Evolutionary conservation across 2,113 vertebrate genomes (phyloP).

Genomic region (Microtus montanus): DNA sequence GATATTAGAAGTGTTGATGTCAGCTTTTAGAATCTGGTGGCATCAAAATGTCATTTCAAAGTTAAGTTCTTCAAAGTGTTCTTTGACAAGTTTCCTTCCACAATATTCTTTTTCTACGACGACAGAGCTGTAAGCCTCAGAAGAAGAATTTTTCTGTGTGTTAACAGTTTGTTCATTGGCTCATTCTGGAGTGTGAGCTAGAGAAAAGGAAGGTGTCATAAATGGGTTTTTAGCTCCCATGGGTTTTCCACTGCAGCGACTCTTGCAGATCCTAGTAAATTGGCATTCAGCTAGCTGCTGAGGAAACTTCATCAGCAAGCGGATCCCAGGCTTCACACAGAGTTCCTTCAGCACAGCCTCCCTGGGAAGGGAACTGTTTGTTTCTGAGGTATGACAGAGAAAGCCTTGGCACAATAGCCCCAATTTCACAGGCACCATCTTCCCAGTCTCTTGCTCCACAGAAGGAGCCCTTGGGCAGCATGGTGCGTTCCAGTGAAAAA

Average conservation of each 20-base stretch:
- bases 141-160: constrained; percentile 46
- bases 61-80: constrained; percentile 59
- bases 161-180: constrained; percentile 63
- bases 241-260: constrained; percentile 13
- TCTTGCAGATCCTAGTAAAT: constrained; percentile 15
- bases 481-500: neutral
- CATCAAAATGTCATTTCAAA: constrained; percentile 66
- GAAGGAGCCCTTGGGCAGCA: neutral
- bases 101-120: constrained; percentile 30
- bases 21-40: constrained; percentile 63
- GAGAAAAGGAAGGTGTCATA: neutral
- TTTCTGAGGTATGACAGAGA: neutral
- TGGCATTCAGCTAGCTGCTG: neutral
- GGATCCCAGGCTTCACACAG: neutral
- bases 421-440: neutral
- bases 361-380: neutral
- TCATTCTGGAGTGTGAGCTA: constrained; percentile 33
- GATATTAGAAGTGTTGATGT: constrained; percentile 54
- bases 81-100: constrained; percentile 32
- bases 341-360: neutral
- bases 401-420: neutral
- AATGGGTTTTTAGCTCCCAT: constrained; percentile 37
- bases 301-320: neutral
- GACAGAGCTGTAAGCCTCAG: constrained; percentile 26
- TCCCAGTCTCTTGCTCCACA: neutral